Conservation (phyloP, 2,888 invertebrate species). For the Nesidiocoris tenuis region DNA sequence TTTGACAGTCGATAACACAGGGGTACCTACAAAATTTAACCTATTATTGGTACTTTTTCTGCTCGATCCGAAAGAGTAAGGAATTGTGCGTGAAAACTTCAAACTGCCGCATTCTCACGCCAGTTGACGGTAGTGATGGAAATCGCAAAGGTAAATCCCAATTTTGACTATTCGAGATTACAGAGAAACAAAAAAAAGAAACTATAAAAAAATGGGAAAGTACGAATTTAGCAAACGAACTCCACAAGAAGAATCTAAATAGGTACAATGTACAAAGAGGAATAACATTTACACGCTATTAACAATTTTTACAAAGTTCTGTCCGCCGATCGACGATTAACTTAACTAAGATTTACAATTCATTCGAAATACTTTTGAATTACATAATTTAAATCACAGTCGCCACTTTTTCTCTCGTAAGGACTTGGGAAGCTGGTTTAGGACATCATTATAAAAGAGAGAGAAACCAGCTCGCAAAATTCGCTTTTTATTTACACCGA, state of each 20-base stretch:
- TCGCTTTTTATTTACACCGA: slow-evolving; percentile 27
- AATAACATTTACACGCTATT: slow-evolving; percentile 47
- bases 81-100: too few species aligned
- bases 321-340: slow-evolving; percentile 13
- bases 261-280: slow-evolving; percentile 41
- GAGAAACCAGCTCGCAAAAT: slow-evolving; percentile 23
- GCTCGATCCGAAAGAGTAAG: too few species aligned
- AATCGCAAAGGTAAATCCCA: too few species aligned
- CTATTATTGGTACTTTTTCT: too few species aligned
- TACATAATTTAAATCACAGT: slow-evolving; percentile 38
- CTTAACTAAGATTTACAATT: slow-evolving; percentile 40
- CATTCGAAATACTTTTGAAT: slow-evolving; percentile 39
- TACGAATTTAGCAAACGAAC: slow-evolving; percentile 21
- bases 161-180: too few species aligned
- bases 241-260: slow-evolving; percentile 41
- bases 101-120: too few species aligned
- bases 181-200: too few species aligned
- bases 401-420: slow-evolving; percentile 31
- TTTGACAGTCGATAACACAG: too few species aligned
- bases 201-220: too few species aligned
- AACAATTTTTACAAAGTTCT: slow-evolving; percentile 42
- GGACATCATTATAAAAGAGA: slow-evolving; percentile 35
- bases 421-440: slow-evolving; percentile 36
- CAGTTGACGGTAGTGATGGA: too few species aligned
- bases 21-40: too few species aligned